phyloP scores from a whole-genome alignment of 2,888 invertebrate genomes.

The Tipula vernalis region DNA sequence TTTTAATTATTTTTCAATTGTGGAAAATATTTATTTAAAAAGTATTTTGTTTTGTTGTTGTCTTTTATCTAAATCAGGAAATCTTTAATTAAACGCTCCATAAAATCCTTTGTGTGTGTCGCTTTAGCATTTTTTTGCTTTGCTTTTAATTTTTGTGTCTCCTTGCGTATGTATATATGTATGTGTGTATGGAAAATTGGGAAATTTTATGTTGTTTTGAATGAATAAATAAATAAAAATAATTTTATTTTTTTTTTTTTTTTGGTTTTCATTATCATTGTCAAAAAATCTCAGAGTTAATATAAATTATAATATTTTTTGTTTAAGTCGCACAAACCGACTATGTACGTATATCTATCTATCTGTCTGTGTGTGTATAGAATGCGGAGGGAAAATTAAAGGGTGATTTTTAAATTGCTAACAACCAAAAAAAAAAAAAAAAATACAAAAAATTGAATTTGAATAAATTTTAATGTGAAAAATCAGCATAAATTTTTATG shows the following conservation, averaged over 20 bases:
- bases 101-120: slow-evolving; percentile 9
- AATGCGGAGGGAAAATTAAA: background rate
- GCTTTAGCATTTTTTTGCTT: background rate
- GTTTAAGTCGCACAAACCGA: background rate
- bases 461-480: slow-evolving; percentile 8
- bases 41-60: background rate
- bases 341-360: background rate
- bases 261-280: slow-evolving; percentile 9
- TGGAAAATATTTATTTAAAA: background rate
- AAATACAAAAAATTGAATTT: slow-evolving; percentile 5
- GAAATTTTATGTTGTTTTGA: background rate
- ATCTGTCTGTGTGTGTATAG: too few relatives aligned
- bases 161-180: background rate
- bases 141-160: background rate
- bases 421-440: background rate
- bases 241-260: background rate
- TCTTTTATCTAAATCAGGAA: slow-evolving; percentile 7
- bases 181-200: background rate
- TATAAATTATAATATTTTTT: background rate
- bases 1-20: slow-evolving; percentile 9
- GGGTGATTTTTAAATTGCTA: slow-evolving; percentile 6
- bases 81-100: slow-evolving; percentile 12
- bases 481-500: slow-evolving; percentile 6
- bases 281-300: slow-evolving; percentile 10
- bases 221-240: background rate